Evolutionary conservation across 2,888 invertebrate species (phyloP).

Genomic region (Acanthosepion esculentum): DNA sequence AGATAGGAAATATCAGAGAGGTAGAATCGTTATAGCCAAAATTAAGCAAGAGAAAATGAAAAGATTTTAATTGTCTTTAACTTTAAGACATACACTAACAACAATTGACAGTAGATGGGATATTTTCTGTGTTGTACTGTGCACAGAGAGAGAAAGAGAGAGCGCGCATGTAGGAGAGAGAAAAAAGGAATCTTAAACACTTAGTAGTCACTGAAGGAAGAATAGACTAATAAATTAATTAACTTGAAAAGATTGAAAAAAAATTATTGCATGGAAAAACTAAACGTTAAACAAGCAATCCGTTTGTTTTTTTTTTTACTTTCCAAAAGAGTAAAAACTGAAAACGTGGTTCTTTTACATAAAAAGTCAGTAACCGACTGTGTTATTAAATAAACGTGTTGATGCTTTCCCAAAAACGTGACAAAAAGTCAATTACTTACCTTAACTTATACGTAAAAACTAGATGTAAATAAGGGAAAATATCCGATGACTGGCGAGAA

Average conservation of each 20-base stretch:
- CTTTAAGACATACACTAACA: too few species aligned
- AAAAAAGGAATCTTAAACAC: not conserved
- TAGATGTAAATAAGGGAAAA: not conserved
- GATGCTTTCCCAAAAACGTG: not conserved
- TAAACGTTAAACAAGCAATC: not conserved
- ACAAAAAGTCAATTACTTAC: not conserved
- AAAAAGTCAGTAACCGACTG: not conserved
- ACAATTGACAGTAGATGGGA: too few species aligned
- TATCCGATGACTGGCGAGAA: not conserved
- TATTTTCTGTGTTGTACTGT: too few species aligned
- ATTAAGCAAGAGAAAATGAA: not conserved
- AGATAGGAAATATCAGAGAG: too few species aligned
- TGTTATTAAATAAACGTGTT: constrained; percentile 33
- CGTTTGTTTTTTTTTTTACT: not conserved
- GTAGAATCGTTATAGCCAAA: not conserved
- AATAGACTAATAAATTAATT: not conserved
- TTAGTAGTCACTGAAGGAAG: not conserved
- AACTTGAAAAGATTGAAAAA: not conserved
- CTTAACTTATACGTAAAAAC: not conserved
- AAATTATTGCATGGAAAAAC: not conserved
- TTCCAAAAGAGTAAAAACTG: too few species aligned
- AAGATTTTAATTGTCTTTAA: too few species aligned
- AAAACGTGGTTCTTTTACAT: not conserved
- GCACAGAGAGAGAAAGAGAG: too few species aligned
- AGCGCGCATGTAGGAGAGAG: too few species aligned